Evolutionary conservation across 1,140 invertebrate species (phyloP), one percentile per base, ranked within the genome.

Genomic region (Danaus melanippus): DNA sequence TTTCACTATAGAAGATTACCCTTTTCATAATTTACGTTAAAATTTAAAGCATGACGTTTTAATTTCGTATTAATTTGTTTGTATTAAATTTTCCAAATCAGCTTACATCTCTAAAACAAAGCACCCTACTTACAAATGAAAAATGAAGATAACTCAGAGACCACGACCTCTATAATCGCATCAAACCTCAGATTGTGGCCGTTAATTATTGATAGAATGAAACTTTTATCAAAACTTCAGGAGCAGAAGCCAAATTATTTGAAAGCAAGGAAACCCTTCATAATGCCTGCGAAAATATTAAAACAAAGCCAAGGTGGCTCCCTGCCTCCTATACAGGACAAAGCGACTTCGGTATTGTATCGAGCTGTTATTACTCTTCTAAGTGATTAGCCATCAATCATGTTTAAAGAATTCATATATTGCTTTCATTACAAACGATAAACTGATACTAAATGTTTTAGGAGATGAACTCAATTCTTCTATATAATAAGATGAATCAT

Each of bases 131-230:
- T 49, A 50, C 40, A 56, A 64, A 62, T 74, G 67, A 74, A 76
- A 72, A 67, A 65, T 51, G 42, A 60, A 77, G 75, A 81, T 79
- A 78, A 79, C 59, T 66, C 73, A 70, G 65, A 70, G 74, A 72
- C 69, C 75, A 53, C 64, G 67, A 82, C 76, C 75, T 81, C 76
- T 76, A 77, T 84, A 86, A 86, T 84, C 81, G 80, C 79, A 84
- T 84, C 81, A 84, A 64, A 32, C 66, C 65, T 64, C 65, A 70
- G 69, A 75, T 79, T 78, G 76, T 77, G 71, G 69, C 71, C 80
- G 76, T 86, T 86, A 86, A 86, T 86, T 86, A 86, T 86, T 86
- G 84, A 86, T 86, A 84, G 81, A 83, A 84, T 86, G 74, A 84
- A 86, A 86, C 80, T 86, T 84, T 86, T 86, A 86, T 86, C 81